These are phyloP conservation scores for Rachycentron canadum DNA, from an alignment of 2,797 vertebrate genomes.

Conservation along the genomic window DNA sequence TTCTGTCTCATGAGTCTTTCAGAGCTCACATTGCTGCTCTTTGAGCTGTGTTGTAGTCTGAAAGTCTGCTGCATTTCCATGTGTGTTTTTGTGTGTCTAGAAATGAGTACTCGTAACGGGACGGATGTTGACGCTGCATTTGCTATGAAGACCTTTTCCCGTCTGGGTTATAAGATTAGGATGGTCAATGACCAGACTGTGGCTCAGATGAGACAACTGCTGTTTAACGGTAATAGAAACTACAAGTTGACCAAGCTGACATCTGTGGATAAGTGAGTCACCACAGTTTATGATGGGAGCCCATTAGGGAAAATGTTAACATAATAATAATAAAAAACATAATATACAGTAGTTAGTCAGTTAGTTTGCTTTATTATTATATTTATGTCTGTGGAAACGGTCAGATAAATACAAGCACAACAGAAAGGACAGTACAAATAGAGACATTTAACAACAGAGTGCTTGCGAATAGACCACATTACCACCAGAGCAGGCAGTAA, in stretches of 20 bases:
- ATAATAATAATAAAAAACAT: too few species aligned
- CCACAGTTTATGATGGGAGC: background rate
- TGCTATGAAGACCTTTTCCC: conserved; percentile 53
- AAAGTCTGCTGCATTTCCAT: background rate
- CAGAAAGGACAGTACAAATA: too few species aligned
- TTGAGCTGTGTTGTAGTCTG: background rate
- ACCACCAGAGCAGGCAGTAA: too few species aligned
- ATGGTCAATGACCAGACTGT: conserved; percentile 70
- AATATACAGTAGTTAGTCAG: too few species aligned
- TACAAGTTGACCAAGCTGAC: background rate
- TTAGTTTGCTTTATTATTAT: too few species aligned
- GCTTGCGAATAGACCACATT: background rate
- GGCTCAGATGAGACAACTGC: conserved; percentile 56
- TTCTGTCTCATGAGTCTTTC: too few species aligned
- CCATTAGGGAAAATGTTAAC: background rate
- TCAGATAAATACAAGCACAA: too few species aligned
- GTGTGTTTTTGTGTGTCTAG: conserved; percentile 56
- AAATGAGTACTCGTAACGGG: conserved; percentile 71
- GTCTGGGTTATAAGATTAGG: conserved; percentile 72
- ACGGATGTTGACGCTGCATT: conserved; percentile 79
- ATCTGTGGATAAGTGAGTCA: background rate
- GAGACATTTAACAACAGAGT: too few species aligned
- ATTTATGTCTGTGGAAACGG: too few species aligned
- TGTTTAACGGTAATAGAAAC: conserved; percentile 61
- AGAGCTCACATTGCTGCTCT: background rate